phyloP scores from a whole-genome alignment of 2,797 vertebrate genomes.

The Merluccius polli region DNA sequence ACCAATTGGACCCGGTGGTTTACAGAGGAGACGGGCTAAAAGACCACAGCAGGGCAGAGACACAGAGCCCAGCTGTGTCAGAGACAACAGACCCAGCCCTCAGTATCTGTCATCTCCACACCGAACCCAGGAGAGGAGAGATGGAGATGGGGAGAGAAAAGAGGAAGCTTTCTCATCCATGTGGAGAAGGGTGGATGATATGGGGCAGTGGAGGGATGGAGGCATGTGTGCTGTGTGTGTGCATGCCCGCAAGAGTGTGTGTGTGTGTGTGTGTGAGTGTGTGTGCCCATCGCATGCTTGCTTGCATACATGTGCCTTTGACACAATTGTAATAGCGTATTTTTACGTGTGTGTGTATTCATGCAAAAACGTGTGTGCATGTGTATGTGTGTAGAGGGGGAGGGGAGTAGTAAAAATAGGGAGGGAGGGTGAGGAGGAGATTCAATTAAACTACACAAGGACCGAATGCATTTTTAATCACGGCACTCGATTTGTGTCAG shows the following conservation, averaged over 20 bases:
- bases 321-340: no score
- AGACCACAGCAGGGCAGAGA: conserved; percentile 25
- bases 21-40: conserved; percentile 25
- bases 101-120: conserved; percentile 18
- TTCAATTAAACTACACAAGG: conserved; percentile 67
- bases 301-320: no score
- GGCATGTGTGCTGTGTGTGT: conserved; percentile 13
- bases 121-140: conserved; percentile 16
- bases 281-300: no score
- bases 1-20: conserved; percentile 26
- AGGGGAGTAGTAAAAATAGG: neutral
- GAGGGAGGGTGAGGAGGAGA: conserved; percentile 40
- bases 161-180: conserved; percentile 2
- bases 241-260: no score
- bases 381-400: neutral
- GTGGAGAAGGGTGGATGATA: neutral
- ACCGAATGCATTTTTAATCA: conserved; percentile 70
- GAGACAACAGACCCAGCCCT: conserved; percentile 35
- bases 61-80: conserved; percentile 38
- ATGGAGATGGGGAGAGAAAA: conserved; percentile 25
- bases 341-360: no score
- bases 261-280: no score
- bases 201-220: conserved; percentile 16
- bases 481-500: conserved; percentile 52
- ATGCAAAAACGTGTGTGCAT: no score